Evolutionary conservation across 2,113 vertebrate species (phyloP), one percentile per base, ranked within the genome.

Genomic region (Galemys pyrenaicus): DNA sequence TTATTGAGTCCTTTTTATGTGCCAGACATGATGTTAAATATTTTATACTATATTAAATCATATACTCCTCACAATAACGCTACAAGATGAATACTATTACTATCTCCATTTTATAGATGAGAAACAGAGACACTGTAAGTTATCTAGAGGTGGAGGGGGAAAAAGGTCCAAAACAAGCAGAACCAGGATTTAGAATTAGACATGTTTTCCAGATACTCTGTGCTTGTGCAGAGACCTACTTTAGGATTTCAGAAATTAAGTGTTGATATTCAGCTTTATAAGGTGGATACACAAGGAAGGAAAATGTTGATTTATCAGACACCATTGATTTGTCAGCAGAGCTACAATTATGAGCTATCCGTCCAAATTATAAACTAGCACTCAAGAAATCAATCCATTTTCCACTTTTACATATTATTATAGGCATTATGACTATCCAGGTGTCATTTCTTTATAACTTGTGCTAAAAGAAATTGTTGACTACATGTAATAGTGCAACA

Each of bases 221-320:
- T 74, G 67, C 35, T 56, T 77, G 46, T 37, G 22, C 37, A 41
- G 77, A 35, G 41, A 20, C 39, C 30, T 70, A 37, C 28, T 70
- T 79, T 74, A 80, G 39, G 51, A 41, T 62, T 93, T 87, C 8
- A 28, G 75, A 75, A 49, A 56, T 79, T 41, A 91, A 77, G 20
- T 51, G 12, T 54, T 85, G 19, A 35, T 58, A 60, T 85, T 81
- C 15, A 70, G 4, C 44, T 41, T 58, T 49, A 37, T 35, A 51
- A 64, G 32, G 28, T 68, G 37, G 37, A 85, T 28, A 71, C n/a
- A n/a, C 13, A 15, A 74, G 28, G 13, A 78, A 70, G 28, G 44
- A 77, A 80, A 93, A 71, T 51, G 62, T n/a, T 54, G 51, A 75
- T 75, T 94, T 94, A 70, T 73, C 83, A 5, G 2, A 62, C 46